Evolutionary conservation across 2,113 vertebrate genomes (phyloP).

Genomic region (Hippocampus abdominalis): DNA sequence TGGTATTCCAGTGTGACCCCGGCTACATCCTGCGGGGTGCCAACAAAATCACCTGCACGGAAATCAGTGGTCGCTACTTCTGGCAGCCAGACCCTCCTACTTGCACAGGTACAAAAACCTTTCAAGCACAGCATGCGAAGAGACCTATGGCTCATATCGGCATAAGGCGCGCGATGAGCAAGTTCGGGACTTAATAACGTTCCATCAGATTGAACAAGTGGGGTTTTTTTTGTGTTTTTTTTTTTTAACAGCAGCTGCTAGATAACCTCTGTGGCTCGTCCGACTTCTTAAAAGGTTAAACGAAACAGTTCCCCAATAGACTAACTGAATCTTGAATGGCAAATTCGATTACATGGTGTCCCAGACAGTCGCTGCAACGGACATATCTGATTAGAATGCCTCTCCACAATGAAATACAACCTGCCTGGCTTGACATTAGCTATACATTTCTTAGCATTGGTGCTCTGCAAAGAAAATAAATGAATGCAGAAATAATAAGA

Average conservation of each 20-base stretch:
- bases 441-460: constrained; percentile 1
- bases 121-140: not conserved
- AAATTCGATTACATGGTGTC: constrained; percentile 35
- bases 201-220: not conserved
- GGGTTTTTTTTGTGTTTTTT: not conserved
- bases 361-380: constrained; percentile 37
- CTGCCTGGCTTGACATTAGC: constrained; percentile 7
- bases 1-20: constrained; percentile 91
- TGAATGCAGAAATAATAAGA: constrained; percentile 31
- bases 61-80: constrained; percentile 92
- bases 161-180: not conserved
- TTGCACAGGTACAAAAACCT: constrained; percentile 77
- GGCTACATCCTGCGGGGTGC: constrained; percentile 90
- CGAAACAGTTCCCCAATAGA: constrained; percentile 32
- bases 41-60: constrained; percentile 87
- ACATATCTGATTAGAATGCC: constrained; percentile 45
- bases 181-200: not conserved
- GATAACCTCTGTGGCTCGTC: constrained; percentile 1
- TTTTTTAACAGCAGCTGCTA: not conserved
- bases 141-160: not conserved
- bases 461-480: constrained; percentile 12
- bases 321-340: constrained; percentile 50
- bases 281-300: constrained; percentile 31
- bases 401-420: constrained; percentile 23
- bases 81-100: constrained; percentile 95